Percentiles rank a stretch among this genome's conserved stretches.
These are phyloP conservation scores for Rhodophaea formosa DNA, from an alignment of 2,888 invertebrate genomes.

Conservation along the genomic window DNA sequence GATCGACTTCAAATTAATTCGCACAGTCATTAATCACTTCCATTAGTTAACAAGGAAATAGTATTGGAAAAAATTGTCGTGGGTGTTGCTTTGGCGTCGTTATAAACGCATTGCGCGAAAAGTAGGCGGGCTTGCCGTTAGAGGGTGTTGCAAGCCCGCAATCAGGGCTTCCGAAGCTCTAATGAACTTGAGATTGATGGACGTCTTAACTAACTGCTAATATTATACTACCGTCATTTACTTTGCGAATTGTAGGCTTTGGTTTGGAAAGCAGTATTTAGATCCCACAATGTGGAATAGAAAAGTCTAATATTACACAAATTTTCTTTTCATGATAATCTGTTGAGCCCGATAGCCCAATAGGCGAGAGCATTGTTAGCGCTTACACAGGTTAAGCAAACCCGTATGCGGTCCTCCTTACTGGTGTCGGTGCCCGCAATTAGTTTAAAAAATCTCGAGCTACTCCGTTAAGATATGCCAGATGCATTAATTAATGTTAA, in stretches of 20 bases:
- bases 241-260: neutral
- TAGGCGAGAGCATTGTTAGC: too few relatives aligned
- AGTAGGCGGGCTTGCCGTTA: constrained; percentile 55
- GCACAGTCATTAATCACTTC: constrained; percentile 59
- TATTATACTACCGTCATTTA: neutral
- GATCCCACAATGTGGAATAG: too few relatives aligned
- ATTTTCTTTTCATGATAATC: too few relatives aligned
- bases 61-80: constrained; percentile 39
- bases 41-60: constrained; percentile 60
- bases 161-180: constrained; percentile 52
- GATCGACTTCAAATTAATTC: constrained; percentile 39
- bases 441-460: too few relatives aligned
- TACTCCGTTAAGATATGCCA: too few relatives aligned
- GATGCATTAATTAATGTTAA: too few relatives aligned
- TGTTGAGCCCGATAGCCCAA: too few relatives aligned
- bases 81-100: constrained; percentile 67
- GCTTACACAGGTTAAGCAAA: too few relatives aligned
- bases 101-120: constrained; percentile 73
- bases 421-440: too few relatives aligned
- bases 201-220: constrained; percentile 19
- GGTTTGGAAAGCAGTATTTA: neutral
- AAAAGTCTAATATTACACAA: too few relatives aligned
- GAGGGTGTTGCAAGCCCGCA: constrained; percentile 41
- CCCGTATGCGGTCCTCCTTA: too few relatives aligned
- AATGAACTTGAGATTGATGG: constrained; percentile 54